Evolutionary conservation across 2,113 vertebrate species (phyloP).

Genomic region (Tetraodon nigroviridis): DNA sequence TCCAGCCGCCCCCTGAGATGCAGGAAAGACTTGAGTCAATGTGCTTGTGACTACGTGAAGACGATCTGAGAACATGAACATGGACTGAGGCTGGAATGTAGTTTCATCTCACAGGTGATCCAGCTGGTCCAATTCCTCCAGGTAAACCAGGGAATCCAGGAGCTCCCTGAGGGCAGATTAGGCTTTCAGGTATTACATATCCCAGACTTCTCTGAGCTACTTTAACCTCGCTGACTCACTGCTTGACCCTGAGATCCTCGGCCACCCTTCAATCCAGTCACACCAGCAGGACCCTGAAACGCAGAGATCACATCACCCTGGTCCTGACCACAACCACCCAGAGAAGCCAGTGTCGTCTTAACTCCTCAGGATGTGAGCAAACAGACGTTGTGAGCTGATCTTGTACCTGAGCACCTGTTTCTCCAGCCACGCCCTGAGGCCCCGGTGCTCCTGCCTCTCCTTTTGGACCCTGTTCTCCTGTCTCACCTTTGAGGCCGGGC

Average conservation of each 20-base stretch:
- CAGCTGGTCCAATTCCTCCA: constrained; percentile 87
- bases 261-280: constrained; percentile 90
- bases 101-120: constrained; percentile 74
- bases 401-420: constrained; percentile 81
- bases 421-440: constrained; percentile 88
- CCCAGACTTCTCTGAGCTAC: too few relatives aligned
- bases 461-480: constrained; percentile 88
- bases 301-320: neutral
- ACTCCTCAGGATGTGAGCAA: neutral
- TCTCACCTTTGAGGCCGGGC: constrained; percentile 92
- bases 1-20: constrained; percentile 82
- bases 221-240: constrained; percentile 72
- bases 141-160: constrained; percentile 94
- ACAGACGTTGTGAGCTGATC: neutral
- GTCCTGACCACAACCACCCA: constrained; percentile 1
- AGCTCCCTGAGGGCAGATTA: constrained; percentile 75
- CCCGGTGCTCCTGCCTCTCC: constrained; percentile 89
- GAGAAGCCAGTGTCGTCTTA: neutral
- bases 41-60: too few relatives aligned
- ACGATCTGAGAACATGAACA: too few relatives aligned
- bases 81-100: neutral
- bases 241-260: constrained; percentile 91
- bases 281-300: constrained; percentile 83
- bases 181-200: neutral
- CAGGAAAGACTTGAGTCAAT: neutral